A percentile compares a stretch with the other conserved stretches of the same genome.
These are phyloP conservation scores for Siphonodentalium dalli DNA, from an alignment of 2,888 invertebrate species.

Conservation along the genomic window DNA sequence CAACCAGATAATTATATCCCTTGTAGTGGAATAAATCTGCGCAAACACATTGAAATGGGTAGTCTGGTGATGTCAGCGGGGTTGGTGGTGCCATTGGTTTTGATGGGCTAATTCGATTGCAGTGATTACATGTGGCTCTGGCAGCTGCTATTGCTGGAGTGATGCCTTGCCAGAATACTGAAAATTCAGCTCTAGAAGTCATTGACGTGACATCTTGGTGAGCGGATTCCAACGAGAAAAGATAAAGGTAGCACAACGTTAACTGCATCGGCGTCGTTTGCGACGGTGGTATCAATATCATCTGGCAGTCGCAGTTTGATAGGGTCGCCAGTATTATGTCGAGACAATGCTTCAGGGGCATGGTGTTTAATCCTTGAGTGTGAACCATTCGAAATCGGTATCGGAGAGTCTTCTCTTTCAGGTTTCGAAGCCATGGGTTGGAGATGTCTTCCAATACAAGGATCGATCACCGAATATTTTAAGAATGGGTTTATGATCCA, in stretches of 20 bases:
- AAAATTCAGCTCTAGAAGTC: conserved; percentile 25
- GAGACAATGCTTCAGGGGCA: conserved; percentile 28
- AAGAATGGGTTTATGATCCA: conserved; percentile 29
- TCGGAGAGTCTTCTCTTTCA: conserved; percentile 20
- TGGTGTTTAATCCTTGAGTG: conserved; percentile 19
- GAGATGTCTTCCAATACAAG: conserved; percentile 22
- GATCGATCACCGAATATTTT: conserved; percentile 25
- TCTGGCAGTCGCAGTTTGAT: conserved; percentile 12
- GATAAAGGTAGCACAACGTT: conserved; percentile 14
- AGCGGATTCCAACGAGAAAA: conserved; percentile 26
- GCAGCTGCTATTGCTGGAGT: conserved; percentile 11
- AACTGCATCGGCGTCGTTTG: too few relatives aligned
- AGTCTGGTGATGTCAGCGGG: conserved; percentile 19
- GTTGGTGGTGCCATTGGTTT: conserved; percentile 28
- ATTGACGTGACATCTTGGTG: conserved; percentile 27
- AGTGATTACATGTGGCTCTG: conserved; percentile 24
- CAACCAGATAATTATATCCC: conserved; percentile 27
- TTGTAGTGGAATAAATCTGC: conserved; percentile 26
- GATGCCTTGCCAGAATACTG: conserved; percentile 28
- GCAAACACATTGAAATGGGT: conserved; percentile 29
- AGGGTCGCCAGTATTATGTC: conserved; percentile 26
- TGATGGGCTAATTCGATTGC: conserved; percentile 24
- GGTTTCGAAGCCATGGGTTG: conserved; percentile 24
- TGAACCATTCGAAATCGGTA: conserved; percentile 20
- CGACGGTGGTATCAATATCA: conserved; percentile 24